Base-by-base conservation (phyloP, 2,797 vertebrate species). In the Acropternis orthonyx region DNA sequence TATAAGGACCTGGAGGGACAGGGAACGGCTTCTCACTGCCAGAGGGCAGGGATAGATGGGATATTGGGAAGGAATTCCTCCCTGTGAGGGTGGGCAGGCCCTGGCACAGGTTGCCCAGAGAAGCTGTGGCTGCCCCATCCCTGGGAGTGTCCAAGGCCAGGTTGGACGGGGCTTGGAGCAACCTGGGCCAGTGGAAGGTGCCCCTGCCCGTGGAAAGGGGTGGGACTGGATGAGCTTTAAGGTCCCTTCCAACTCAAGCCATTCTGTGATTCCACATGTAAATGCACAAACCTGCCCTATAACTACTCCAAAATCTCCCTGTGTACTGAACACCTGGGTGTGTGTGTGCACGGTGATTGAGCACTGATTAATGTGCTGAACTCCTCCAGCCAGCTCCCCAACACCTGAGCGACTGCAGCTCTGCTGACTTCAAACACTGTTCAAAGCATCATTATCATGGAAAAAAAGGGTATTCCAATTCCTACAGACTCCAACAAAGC, bases 171-270 rank as follows among this genome's bases (percentile, higher is more conserved):
- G 37, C 46, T 87, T 2, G 54, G 77, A 55, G 69, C 62, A 48
- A 19, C 62, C 62, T 88, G 62, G 71, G 36, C 23, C 20, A 16
- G 36, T 56, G 78, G 22, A 0, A 82, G 63, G 13, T 15, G 78
- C n/a, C 49, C 56, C 49, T 82, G 63, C 10, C 41, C 43, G 28
- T 8, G 48, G 77, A 55, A 12, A 46, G 30, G 22, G 9, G 10
- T 9, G 30, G 32, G 0, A 6, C 4, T 1, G 27, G 36, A 1
- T 20, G 15, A 1, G 3, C 0, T 49, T 37, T 24, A 2, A 12
- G 5, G 16, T 30, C 20, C 19, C 3, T 63, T 5, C 26, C 30
- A 7, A 3, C 12, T 7, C 48, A 61, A 36, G 8, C 18, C 18
- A 5, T 32, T 41, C 26, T 14, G 7, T 0, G 13, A 26, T 39